phyloP scores from a whole-genome alignment of 2,113 vertebrate genomes.

The Callipepla squamata region DNA sequence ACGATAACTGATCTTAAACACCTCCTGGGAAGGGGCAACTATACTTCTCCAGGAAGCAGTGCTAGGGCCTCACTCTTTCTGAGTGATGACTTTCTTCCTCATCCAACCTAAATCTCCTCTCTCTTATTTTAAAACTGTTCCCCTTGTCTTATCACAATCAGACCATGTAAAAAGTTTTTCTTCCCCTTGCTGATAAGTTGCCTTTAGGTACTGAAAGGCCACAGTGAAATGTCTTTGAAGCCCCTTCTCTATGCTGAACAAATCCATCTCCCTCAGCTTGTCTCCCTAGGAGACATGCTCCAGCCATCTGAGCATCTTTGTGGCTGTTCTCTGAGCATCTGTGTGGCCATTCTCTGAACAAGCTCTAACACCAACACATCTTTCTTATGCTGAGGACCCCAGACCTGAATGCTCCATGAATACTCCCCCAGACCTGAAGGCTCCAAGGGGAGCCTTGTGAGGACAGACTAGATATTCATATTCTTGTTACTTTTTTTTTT shows the following conservation, averaged over 20 bases:
- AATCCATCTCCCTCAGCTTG: neutral
- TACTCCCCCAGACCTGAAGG: too few relatives aligned
- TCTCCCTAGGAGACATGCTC: neutral
- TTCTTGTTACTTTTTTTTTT: neutral
- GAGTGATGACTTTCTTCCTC: too few relatives aligned
- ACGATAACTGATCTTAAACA: neutral
- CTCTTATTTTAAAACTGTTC: too few relatives aligned
- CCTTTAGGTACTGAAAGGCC: neutral
- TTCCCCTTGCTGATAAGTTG: neutral
- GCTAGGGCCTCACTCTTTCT: neutral
- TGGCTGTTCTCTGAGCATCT: neutral
- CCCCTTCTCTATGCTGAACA: neutral
- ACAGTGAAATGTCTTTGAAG: neutral
- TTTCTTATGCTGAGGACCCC: neutral
- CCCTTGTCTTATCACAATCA: too few relatives aligned
- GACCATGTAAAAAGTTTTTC: neutral
- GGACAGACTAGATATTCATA: neutral
- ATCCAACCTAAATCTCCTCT: too few relatives aligned
- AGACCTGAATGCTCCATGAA: too few relatives aligned
- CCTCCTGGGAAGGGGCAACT: neutral
- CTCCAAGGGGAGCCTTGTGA: neutral
- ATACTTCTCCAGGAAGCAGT: neutral
- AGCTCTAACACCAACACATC: neutral
- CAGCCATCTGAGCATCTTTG: neutral
- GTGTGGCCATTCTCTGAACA: neutral